Conservation (phyloP, 2,888 invertebrate genomes). For the Mactromeris polynyma region DNA sequence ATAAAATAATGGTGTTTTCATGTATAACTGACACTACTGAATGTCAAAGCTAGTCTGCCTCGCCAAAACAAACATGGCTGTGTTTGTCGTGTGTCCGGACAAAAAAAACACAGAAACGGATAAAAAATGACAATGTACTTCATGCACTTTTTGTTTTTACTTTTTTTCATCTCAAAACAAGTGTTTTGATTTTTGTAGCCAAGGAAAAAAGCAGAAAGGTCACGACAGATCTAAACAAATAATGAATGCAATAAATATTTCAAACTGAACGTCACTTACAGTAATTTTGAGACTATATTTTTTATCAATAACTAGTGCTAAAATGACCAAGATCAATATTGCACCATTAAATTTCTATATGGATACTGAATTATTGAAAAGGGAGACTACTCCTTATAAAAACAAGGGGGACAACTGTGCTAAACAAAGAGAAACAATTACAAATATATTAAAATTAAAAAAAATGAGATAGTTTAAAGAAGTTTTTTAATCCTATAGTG, state of each 20-base stretch:
- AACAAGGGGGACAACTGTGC: no score
- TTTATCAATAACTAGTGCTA: background rate
- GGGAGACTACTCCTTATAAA: no score
- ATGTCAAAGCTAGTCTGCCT: slow-evolving; percentile 26
- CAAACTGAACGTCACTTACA: background rate
- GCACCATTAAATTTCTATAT: background rate
- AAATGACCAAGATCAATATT: background rate
- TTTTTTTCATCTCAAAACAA: slow-evolving; percentile 9
- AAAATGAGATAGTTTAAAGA: no score
- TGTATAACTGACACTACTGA: slow-evolving; percentile 27
- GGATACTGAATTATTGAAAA: no score
- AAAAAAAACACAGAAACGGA: slow-evolving; percentile 5
- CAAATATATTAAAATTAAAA: no score
- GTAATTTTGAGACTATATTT: background rate
- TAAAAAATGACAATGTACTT: slow-evolving; percentile 12
- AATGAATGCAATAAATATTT: background rate
- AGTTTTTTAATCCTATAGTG: no score
- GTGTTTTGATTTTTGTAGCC: slow-evolving; percentile 19
- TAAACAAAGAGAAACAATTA: no score
- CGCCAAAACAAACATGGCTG: slow-evolving; percentile 22
- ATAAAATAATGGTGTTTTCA: slow-evolving; percentile 41
- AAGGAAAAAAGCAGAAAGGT: background rate
- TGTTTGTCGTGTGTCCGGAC: slow-evolving; percentile 18
- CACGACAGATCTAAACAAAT: background rate
- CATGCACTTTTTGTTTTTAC: slow-evolving; percentile 10